Evolutionary conservation across 2,888 invertebrate species (phyloP), one percentile per base, ranked within the genome.

Genomic region (Erebia palarica): DNA sequence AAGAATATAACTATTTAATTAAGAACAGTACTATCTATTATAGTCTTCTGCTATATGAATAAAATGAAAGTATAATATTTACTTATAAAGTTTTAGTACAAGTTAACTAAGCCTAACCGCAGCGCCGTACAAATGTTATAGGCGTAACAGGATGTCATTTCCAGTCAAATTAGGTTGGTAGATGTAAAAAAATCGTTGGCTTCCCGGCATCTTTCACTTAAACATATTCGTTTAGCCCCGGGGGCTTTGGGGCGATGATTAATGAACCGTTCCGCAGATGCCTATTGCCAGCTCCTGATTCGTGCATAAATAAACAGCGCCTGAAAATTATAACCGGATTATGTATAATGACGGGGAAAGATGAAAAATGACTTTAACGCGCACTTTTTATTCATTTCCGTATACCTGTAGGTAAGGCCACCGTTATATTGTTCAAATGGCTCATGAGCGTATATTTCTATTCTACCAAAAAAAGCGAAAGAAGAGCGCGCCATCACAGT

Each of bases 211-310:
- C 77, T 81, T 82, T 86, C 81, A 84, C 81, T 86, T 86, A 86
- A 89, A 87, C 87, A 89, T 89, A 88, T 90, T 89, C 87, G 87
- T 89, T 87, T 84, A 83, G 83, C 86, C 84, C 27, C 82, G 78
- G 82, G 86, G 82, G 86, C 84, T 84, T 88, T 88, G 82, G 86
- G 87, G 85, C 79, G 85, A 88, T 92, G 92, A 92, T 91, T 90
- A 90, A 92, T 92, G 90, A 86, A 88, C 78, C 86, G 79, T 82
- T 81, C 80, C 86, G 80, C 81, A 81, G 81, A 78, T 80, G 79
- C 80, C 79, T 79, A 77, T 76, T 79, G 79, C 79, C 79, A 81
- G 81, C 83, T 80, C 79, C 84, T 84, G 84, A 82, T 68, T 68
- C 68, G 68, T 53, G 60, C 68, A 60, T 61, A 61, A 68, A 68